A percentile compares a stretch with the other conserved stretches of the same genome.
phyloP scores from a whole-genome alignment of 2,113 vertebrate genomes.

The Myiozetetes cayanensis region DNA sequence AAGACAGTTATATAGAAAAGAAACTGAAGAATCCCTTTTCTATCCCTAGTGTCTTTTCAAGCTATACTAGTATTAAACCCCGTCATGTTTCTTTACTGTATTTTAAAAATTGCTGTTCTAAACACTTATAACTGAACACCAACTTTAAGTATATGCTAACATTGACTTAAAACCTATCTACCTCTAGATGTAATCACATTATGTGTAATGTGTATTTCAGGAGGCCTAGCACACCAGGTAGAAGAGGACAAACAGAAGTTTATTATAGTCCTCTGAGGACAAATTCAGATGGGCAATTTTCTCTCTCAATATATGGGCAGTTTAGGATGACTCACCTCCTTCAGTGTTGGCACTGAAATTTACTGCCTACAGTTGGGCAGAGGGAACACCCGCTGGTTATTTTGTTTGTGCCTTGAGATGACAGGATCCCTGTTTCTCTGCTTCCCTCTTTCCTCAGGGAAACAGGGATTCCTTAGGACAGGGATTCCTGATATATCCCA shows the following conservation, averaged over 20 bases:
- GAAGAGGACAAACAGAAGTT: neutral
- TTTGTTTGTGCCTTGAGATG: neutral
- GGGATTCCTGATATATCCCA: neutral
- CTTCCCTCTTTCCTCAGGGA: neutral
- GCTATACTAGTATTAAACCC: neutral
- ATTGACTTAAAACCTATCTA: neutral
- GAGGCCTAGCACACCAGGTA: neutral
- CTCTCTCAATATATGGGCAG: neutral
- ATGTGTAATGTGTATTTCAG: neutral
- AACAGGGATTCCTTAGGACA: neutral
- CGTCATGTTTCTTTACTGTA: neutral
- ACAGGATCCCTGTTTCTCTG: neutral
- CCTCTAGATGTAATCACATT: too few relatives aligned
- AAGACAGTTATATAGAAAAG: neutral
- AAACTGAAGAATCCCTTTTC: conserved; percentile 1
- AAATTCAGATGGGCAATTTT: neutral
- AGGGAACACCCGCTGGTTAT: neutral
- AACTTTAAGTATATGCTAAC: neutral
- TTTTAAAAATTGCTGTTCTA: neutral
- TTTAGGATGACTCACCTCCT: neutral
- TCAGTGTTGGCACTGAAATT: neutral
- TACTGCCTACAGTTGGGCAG: neutral
- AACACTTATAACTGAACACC: neutral
- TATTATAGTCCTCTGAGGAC: neutral
- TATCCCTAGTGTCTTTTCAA: conserved; percentile 1